A percentile compares a stretch with the other conserved stretches of the same genome.
phyloP scores from a whole-genome alignment of 2,888 invertebrate species.

The Drosophila nigricruria region DNA sequence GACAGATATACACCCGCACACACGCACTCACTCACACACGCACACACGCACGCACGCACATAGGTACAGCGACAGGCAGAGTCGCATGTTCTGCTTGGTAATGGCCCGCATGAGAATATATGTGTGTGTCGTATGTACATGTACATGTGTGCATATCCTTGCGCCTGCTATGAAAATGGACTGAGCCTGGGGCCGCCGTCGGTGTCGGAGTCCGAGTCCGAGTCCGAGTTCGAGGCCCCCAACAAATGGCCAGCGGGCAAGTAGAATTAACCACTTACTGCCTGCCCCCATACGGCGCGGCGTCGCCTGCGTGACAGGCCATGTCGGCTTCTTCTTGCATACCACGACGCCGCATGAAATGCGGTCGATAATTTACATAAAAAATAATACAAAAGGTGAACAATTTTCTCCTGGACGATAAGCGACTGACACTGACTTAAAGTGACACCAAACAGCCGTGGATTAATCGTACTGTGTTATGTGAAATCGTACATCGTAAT shows the following conservation, averaged over 20 bases:
- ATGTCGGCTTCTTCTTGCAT: constrained; percentile 14
- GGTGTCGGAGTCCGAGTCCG: neutral
- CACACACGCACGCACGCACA: neutral
- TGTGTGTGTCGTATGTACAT: constrained; percentile 16
- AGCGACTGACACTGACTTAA: constrained; percentile 37
- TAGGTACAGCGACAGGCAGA: constrained; percentile 2
- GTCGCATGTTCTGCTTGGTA: constrained; percentile 62
- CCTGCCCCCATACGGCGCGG: constrained; percentile 33
- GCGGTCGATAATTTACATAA: constrained; percentile 78
- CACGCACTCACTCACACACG: neutral
- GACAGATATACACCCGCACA: constrained; percentile 22
- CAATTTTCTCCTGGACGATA: constrained; percentile 14
- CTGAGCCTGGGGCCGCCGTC: neutral
- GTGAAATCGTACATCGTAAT: too few relatives aligned
- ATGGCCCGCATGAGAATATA: constrained; percentile 76
- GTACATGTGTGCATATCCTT: constrained; percentile 28
- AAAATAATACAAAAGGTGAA: constrained; percentile 59
- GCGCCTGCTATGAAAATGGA: constrained; percentile 12
- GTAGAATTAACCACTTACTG: constrained; percentile 78
- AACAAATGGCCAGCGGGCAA: constrained; percentile 74
- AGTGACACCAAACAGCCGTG: neutral
- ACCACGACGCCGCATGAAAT: constrained; percentile 32
- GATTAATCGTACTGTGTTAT: constrained; percentile 20
- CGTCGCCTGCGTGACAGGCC: constrained; percentile 61
- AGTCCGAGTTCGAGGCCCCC: constrained; percentile 10